These are phyloP conservation scores for Sebastes melanostomus DNA, from an alignment of 2,797 vertebrate species.

Conservation along the genomic window DNA sequence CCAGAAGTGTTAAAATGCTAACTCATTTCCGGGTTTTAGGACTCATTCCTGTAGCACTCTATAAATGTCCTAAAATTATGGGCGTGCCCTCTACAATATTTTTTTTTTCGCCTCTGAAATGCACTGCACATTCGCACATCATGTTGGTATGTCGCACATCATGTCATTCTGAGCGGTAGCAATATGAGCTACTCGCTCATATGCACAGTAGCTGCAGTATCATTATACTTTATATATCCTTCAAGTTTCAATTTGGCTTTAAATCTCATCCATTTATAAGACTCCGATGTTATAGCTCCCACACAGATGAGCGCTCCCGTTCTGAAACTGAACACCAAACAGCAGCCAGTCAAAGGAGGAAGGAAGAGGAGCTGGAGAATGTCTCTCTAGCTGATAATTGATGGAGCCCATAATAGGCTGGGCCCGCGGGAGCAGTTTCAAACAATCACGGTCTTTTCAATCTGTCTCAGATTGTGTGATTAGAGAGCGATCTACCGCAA, in stretches of 20 bases:
- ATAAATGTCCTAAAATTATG: too few relatives aligned
- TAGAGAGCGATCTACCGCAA: slow-evolving; percentile 39
- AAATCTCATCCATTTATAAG: neutral
- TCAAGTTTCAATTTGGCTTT: neutral
- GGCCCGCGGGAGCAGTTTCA: slow-evolving; percentile 37
- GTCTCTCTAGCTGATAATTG: slow-evolving; percentile 6
- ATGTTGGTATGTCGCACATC: too few relatives aligned
- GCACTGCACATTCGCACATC: too few relatives aligned
- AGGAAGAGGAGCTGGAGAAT: neutral
- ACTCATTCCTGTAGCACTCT: too few relatives aligned
- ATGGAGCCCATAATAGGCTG: slow-evolving; percentile 18
- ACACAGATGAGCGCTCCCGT: slow-evolving; percentile 2
- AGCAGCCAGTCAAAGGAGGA: neutral
- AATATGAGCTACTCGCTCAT: too few relatives aligned
- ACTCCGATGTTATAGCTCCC: neutral
- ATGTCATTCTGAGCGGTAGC: too few relatives aligned
- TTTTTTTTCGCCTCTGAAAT: too few relatives aligned
- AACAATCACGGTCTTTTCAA: slow-evolving; percentile 51
- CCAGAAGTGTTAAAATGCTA: fast-evolving
- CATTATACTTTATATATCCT: neutral
- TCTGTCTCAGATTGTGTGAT: slow-evolving; percentile 60
- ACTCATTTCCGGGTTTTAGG: too few relatives aligned
- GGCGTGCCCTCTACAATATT: too few relatives aligned
- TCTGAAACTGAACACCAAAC: slow-evolving; percentile 10
- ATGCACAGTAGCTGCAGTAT: neutral